Evolutionary conservation across 2,113 vertebrate species (phyloP).

Genomic region (Choloepus hoffmanni): DNA sequence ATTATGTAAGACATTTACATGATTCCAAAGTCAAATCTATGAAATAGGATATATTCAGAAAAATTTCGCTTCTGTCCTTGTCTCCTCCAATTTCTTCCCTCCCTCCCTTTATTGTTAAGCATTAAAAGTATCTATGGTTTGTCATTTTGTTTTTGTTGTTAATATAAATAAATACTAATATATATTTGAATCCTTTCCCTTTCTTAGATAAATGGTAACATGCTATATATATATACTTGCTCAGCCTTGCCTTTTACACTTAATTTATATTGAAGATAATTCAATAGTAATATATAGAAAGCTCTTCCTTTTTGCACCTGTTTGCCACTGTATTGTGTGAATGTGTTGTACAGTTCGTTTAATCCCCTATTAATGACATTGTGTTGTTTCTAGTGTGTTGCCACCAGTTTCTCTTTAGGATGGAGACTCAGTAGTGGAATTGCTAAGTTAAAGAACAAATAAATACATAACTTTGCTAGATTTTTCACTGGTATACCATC

Average conservation of each 20-base stretch:
- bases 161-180: not conserved
- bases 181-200: not conserved
- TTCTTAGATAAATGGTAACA: not conserved
- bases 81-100: too few species aligned
- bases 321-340: not conserved
- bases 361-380: not conserved
- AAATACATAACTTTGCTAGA: not conserved
- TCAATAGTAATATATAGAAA: not conserved
- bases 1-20: too few species aligned
- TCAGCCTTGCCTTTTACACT: not conserved
- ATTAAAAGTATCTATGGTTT: not conserved
- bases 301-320: not conserved
- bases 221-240: not conserved
- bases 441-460: slow-evolving; percentile 1
- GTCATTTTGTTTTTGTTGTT: not conserved
- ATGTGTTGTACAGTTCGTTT: not conserved
- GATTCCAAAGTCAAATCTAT: too few species aligned
- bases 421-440: not conserved
- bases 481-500: not conserved
- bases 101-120: not conserved
- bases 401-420: not conserved
- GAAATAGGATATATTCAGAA: too few species aligned
- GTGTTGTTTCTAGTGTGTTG: not conserved
- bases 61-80: too few species aligned
- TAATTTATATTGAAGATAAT: not conserved